phyloP scores from a whole-genome alignment of 2,888 invertebrate species.

The Eilema sororculum region DNA sequence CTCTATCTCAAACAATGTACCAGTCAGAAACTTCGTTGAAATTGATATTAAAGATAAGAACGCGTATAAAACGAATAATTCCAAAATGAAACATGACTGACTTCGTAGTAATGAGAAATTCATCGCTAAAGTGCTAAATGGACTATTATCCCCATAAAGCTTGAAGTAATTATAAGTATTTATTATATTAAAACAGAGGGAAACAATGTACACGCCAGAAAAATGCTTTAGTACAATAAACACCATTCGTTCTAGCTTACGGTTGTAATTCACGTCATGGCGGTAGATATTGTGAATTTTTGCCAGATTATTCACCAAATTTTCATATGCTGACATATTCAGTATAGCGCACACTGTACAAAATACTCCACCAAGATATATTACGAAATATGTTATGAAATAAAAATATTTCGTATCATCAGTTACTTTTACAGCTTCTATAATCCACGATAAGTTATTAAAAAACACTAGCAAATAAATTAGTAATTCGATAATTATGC shows the following conservation, averaged over 20 bases:
- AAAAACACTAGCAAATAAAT: neutral
- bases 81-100: neutral
- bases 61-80: constrained; percentile 2
- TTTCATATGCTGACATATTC: neutral
- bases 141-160: neutral
- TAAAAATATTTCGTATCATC: neutral
- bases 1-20: neutral
- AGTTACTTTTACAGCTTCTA: neutral
- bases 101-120: neutral
- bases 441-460: neutral
- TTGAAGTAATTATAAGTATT: neutral
- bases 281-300: neutral
- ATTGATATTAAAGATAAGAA: neutral
- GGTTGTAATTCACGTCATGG: neutral
- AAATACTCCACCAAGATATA: neutral
- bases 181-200: neutral
- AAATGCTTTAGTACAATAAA: neutral
- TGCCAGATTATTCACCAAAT: neutral
- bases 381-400: neutral
- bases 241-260: neutral
- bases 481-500: neutral
- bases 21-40: neutral
- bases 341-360: neutral
- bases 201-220: neutral
- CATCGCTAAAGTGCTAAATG: neutral